These are phyloP conservation scores for Lipotes vexillifer DNA, from an alignment of 2,113 vertebrate genomes.

Conservation along the genomic window DNA sequence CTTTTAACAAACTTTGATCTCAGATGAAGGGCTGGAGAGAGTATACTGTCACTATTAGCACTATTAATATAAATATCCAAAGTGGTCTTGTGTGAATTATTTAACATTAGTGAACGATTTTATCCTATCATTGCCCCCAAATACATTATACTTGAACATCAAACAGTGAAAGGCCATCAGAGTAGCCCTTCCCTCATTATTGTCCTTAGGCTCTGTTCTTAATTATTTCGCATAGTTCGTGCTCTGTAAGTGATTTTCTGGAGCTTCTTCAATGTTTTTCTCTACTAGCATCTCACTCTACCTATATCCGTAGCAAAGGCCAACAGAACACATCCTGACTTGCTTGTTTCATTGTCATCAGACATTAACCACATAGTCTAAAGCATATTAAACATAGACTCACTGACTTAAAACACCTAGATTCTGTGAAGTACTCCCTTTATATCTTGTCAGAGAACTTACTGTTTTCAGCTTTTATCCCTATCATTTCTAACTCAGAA, in stretches of 20 bases:
- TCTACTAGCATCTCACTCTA: not conserved
- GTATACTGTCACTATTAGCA: slow-evolving; percentile 59
- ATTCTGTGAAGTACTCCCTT: not conserved
- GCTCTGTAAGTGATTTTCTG: slow-evolving; percentile 14
- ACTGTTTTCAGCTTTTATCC: not conserved
- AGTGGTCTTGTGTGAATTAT: slow-evolving; percentile 61
- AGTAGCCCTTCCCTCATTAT: slow-evolving; percentile 37
- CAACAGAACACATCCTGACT: not conserved
- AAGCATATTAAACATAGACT: not conserved
- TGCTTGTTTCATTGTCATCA: not conserved
- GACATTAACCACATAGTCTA: not conserved
- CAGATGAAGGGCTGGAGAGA: slow-evolving; percentile 67
- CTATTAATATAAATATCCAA: slow-evolving; percentile 62
- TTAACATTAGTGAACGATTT: slow-evolving; percentile 55
- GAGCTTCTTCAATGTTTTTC: not conserved
- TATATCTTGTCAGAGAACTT: not conserved
- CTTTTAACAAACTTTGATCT: slow-evolving; percentile 73
- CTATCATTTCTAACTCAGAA: not conserved
- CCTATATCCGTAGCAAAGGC: not conserved
- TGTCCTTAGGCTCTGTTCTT: slow-evolving; percentile 23
- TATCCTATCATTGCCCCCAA: slow-evolving; percentile 33
- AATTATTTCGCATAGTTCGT: slow-evolving; percentile 22
- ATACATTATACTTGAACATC: slow-evolving; percentile 59
- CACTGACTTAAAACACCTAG: not conserved
- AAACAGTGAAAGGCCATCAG: slow-evolving; percentile 51